phyloP scores from a whole-genome alignment of 2,113 vertebrate species.

The Anseranas semipalmata region DNA sequence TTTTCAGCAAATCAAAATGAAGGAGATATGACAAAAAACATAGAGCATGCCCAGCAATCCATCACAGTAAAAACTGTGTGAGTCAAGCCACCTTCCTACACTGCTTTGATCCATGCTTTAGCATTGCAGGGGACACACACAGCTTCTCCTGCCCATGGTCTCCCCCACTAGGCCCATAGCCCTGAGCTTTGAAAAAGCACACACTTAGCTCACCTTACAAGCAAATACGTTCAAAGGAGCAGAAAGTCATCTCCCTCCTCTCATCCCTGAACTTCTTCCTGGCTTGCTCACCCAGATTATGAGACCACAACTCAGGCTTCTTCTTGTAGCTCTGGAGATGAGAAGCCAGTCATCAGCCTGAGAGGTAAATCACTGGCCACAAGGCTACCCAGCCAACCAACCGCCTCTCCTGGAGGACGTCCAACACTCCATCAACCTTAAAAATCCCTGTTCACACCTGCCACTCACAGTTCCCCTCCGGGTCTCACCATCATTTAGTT shows the following conservation, averaged over 20 bases:
- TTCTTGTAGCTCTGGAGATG: no score
- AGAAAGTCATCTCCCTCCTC: background rate
- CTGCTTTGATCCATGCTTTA: background rate
- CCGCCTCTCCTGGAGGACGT: background rate
- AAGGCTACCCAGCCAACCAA: background rate
- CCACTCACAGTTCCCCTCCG: background rate
- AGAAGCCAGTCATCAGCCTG: background rate
- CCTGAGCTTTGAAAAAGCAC: background rate
- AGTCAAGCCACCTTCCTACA: background rate
- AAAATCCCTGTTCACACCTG: accelerated
- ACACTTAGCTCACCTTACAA: background rate
- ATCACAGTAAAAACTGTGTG: accelerated
- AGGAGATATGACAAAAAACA: background rate
- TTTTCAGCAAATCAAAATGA: background rate
- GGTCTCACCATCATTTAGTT: accelerated
- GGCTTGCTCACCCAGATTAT: no score
- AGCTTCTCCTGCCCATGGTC: accelerated
- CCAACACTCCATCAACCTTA: background rate
- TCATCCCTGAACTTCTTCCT: background rate
- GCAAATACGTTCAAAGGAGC: background rate
- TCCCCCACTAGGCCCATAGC: background rate
- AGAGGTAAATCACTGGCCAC: background rate
- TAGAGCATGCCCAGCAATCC: accelerated
- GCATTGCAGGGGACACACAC: accelerated
- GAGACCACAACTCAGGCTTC: background rate